Evolutionary conservation across 2,797 vertebrate species (phyloP).

Genomic region (Anguilla megastoma): DNA sequence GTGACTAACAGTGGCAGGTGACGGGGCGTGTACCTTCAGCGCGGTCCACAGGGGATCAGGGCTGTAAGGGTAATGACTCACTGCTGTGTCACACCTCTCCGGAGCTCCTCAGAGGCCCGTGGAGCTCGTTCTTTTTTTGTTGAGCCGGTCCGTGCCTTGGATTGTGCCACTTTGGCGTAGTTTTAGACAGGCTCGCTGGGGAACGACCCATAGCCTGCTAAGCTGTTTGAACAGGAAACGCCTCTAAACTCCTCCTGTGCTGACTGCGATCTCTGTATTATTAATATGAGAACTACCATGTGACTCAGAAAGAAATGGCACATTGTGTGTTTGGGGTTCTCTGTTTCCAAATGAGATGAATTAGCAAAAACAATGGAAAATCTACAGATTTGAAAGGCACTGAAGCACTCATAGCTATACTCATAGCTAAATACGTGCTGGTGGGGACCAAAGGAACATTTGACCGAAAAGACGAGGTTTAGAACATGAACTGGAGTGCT

Average conservation of each 20-base stretch:
- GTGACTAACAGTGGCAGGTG: conserved; percentile 41
- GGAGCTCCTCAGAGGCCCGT: background rate
- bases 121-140: background rate
- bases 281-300: background rate
- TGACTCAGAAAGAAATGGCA: background rate
- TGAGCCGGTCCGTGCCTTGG: background rate
- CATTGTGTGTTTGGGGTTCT: background rate
- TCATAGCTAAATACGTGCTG: background rate
- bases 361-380: background rate
- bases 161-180: background rate
- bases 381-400: background rate
- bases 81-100: conserved; percentile 34
- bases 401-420: background rate
- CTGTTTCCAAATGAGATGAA: background rate
- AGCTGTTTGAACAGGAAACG: background rate
- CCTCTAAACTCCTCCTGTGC: background rate
- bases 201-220: background rate
- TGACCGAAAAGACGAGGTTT: background rate
- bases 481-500: background rate
- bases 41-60: conserved; percentile 13
- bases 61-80: conserved; percentile 38
- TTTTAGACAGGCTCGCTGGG: background rate
- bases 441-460: background rate
- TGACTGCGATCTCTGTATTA: background rate
- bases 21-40: background rate